These are phyloP conservation scores for Nematostella vectensis DNA, from an alignment of 92 coral and sea anemone genomes.

Conservation along the genomic window DNA sequence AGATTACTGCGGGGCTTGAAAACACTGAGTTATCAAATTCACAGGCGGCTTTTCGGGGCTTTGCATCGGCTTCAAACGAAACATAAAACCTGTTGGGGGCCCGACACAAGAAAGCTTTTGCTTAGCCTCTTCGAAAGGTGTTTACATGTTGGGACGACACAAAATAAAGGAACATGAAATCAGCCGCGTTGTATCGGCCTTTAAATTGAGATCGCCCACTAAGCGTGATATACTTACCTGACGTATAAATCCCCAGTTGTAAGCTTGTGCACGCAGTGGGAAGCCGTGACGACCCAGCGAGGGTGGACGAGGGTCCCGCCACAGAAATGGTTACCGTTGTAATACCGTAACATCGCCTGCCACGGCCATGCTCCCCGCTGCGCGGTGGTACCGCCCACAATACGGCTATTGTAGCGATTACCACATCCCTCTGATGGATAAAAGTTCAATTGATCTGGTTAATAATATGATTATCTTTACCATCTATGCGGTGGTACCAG, in stretches of 20 bases:
- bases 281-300: constrained; percentile 1
- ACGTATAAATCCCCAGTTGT: neutral
- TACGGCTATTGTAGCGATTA: neutral
- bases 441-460: neutral
- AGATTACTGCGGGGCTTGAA: too few species aligned
- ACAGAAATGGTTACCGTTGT: neutral
- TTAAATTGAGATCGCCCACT: neutral
- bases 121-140: too few species aligned
- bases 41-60: too few species aligned
- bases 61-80: too few species aligned
- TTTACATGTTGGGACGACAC: too few species aligned
- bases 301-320: constrained; percentile 1
- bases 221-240: neutral
- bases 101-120: too few species aligned
- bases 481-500: neutral
- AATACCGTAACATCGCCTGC: neutral
- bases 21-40: too few species aligned
- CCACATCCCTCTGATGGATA: neutral
- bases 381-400: neutral
- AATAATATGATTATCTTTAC: neutral
- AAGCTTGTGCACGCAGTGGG: neutral
- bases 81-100: too few species aligned
- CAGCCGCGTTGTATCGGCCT: neutral
- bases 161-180: too few species aligned
- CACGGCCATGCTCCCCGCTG: constrained; percentile 5